These are phyloP conservation scores for Serinus canaria DNA, from an alignment of 2,113 vertebrate species.

Conservation along the genomic window DNA sequence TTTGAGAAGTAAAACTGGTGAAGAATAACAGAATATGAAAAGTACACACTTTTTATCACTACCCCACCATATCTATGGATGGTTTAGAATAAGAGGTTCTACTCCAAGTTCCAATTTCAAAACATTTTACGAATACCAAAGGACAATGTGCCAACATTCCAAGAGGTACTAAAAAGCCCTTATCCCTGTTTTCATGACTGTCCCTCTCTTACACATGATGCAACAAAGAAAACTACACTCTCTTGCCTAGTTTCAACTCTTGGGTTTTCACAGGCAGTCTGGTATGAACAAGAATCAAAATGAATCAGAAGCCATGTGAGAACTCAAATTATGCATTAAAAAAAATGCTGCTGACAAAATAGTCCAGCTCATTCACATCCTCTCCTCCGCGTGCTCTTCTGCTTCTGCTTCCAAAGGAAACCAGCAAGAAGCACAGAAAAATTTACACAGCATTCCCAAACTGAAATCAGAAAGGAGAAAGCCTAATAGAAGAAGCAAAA, in stretches of 20 bases:
- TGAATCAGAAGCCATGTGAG: slow-evolving; percentile 6
- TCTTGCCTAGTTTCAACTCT: background rate
- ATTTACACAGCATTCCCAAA: background rate
- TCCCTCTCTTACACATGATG: background rate
- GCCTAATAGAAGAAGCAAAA: background rate
- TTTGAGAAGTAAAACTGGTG: background rate
- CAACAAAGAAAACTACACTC: background rate
- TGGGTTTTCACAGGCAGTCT: slow-evolving; percentile 29
- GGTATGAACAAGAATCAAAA: background rate
- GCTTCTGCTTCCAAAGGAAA: background rate
- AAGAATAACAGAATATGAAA: background rate
- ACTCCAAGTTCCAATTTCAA: background rate
- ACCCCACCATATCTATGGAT: background rate
- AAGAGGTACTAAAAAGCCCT: background rate
- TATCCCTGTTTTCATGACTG: background rate
- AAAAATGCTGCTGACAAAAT: slow-evolving; percentile 9
- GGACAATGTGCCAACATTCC: background rate
- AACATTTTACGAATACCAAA: background rate
- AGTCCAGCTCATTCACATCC: slow-evolving; percentile 22
- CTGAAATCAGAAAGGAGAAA: background rate
- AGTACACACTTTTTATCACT: background rate
- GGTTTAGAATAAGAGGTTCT: background rate
- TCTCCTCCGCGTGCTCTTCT: background rate
- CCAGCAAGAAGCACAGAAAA: background rate
- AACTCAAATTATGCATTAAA: slow-evolving; percentile 6